Percentiles rank a stretch among this genome's conserved stretches.
Evolutionary conservation across 2,888 invertebrate genomes (phyloP).

Genomic region (Abrostola triplasia): DNA sequence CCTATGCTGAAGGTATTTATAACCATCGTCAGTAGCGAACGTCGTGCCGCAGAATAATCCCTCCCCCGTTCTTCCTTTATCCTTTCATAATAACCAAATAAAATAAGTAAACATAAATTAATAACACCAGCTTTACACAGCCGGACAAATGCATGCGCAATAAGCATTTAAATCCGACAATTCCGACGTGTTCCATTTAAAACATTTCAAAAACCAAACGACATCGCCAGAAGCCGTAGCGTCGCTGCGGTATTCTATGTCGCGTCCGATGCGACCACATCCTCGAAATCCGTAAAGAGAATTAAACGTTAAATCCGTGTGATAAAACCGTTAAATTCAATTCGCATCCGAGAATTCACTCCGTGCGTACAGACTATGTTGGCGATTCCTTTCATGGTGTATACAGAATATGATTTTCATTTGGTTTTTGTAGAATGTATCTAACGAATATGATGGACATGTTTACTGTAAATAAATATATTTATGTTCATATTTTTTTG

Average conservation of each 20-base stretch:
- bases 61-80: no score
- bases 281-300: conserved; percentile 37
- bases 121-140: no score
- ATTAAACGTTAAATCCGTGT: conserved; percentile 43
- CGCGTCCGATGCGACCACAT: conserved; percentile 51
- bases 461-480: no score
- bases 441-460: no score
- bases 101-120: no score
- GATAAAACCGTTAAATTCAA: conserved; percentile 28
- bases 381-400: neutral
- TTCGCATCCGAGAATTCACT: conserved; percentile 21
- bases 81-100: no score
- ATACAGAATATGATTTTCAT: no score
- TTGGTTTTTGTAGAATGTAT: no score
- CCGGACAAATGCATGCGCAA: neutral
- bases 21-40: no score
- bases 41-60: no score
- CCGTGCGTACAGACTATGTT: conserved; percentile 13
- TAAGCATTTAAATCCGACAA: conserved; percentile 15
- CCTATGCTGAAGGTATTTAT: no score
- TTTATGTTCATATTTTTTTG: no score
- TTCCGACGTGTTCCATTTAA: conserved; percentile 16
- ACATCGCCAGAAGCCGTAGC: conserved; percentile 52
- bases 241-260: conserved; percentile 54
- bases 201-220: conserved; percentile 48